Percentiles rank a stretch among this genome's conserved stretches.
phyloP scores from a whole-genome alignment of 2,113 vertebrate species.

The Manacus vitellinus region DNA sequence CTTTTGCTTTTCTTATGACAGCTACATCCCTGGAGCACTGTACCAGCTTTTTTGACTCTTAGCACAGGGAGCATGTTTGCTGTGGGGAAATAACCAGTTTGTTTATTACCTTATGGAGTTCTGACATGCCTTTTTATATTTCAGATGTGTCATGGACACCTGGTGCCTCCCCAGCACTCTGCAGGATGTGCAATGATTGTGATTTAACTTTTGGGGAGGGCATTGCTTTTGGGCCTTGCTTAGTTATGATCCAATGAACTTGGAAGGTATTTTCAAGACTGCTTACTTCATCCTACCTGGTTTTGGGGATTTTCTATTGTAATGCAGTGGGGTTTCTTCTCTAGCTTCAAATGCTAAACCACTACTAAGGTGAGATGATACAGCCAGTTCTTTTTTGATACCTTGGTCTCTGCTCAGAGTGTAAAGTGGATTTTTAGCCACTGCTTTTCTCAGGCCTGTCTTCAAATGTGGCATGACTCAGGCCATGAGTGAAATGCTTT shows the following conservation, averaged over 20 bases:
- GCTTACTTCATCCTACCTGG: background rate
- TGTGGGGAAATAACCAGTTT: background rate
- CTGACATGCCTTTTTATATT: background rate
- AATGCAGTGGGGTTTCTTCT: background rate
- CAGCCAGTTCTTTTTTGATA: background rate
- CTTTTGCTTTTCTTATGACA: background rate
- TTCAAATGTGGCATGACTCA: background rate
- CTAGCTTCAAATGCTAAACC: background rate
- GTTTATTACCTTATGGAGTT: background rate
- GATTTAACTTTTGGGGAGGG: background rate
- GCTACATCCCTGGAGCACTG: background rate
- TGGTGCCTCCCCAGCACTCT: background rate
- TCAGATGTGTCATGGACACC: background rate
- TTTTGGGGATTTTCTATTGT: background rate
- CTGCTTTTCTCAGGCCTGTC: background rate
- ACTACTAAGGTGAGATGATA: background rate
- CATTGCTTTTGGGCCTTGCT: background rate
- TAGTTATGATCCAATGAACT: background rate
- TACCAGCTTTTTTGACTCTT: background rate
- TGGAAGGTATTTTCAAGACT: background rate
- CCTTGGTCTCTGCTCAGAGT: background rate
- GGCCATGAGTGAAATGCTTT: background rate
- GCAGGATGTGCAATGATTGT: rapidly evolving
- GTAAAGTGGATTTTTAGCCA: background rate
- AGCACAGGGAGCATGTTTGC: background rate